A percentile compares a stretch with the other conserved stretches of the same genome.
phyloP scores from a whole-genome alignment of 2,888 invertebrate species.

The Nephrotoma guestfalica region DNA sequence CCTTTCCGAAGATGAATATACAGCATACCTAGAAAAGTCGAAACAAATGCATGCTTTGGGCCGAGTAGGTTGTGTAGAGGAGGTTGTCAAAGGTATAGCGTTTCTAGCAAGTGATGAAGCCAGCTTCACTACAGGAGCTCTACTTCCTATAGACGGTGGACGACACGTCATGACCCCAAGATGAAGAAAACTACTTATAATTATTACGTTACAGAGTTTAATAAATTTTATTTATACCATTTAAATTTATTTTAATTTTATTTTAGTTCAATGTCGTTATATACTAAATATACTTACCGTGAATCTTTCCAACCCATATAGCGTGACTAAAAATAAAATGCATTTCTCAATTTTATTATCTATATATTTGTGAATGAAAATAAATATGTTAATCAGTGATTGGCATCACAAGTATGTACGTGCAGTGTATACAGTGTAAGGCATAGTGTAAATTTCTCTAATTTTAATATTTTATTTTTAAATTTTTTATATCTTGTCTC shows the following conservation, averaged over 20 bases:
- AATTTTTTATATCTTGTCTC: no score
- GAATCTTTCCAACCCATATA: not conserved
- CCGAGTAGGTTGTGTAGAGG: conserved; percentile 56
- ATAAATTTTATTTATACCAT: not conserved
- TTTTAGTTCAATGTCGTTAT: not conserved
- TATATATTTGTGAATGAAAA: not conserved
- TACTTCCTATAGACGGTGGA: conserved; percentile 78
- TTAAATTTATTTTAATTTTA: not conserved
- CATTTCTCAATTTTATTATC: not conserved
- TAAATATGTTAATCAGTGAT: not conserved
- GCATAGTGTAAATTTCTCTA: no score
- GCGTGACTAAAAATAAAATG: not conserved
- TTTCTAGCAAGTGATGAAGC: conserved; percentile 70
- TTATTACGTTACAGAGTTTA: not conserved
- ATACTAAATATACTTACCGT: not conserved
- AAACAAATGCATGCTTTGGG: conserved; percentile 75
- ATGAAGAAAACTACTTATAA: conserved; percentile 26
- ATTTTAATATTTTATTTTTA: no score
- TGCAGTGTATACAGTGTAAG: no score
- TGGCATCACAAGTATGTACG: no score
- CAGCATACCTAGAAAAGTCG: conserved; percentile 57
- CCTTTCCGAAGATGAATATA: conserved; percentile 58
- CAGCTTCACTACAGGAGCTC: conserved; percentile 73
- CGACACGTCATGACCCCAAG: conserved; percentile 76
- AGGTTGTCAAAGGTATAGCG: conserved; percentile 69